These are phyloP conservation scores for Phymatocera aterrima DNA, from an alignment of 2,888 invertebrate species.

Conservation along the genomic window DNA sequence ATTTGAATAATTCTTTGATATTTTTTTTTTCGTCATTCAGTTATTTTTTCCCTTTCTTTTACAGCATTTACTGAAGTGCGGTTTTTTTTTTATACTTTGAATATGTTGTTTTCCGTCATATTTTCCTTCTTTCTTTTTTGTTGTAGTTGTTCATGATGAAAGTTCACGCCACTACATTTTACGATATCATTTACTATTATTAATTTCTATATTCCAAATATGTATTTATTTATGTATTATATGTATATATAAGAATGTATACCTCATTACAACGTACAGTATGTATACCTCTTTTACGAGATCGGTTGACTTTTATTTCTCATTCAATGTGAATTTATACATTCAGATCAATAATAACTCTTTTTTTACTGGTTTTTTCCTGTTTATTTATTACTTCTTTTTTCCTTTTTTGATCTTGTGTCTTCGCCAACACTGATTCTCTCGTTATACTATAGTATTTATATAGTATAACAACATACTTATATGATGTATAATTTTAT, in stretches of 20 bases:
- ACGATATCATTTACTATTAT: conserved; percentile 62
- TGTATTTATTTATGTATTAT: too few relatives aligned
- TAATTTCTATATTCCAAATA: conserved; percentile 68
- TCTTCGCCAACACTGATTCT: conserved; percentile 68
- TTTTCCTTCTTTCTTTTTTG: not conserved
- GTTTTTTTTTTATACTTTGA: conserved; percentile 68
- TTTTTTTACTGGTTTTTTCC: too few relatives aligned
- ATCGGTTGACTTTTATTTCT: conserved; percentile 53
- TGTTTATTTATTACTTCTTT: too few relatives aligned
- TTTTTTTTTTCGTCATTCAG: too few relatives aligned
- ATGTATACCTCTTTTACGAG: conserved; percentile 55
- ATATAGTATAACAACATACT: not conserved
- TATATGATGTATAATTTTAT: not conserved
- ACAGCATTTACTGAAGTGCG: conserved; percentile 68
- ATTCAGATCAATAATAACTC: conserved; percentile 57
- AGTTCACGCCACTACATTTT: conserved; percentile 67
- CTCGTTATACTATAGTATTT: conserved; percentile 43
- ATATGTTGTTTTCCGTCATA: conserved; percentile 51
- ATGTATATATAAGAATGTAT: too few relatives aligned
- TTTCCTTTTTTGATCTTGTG: conserved; percentile 60
- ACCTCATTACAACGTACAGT: too few relatives aligned
- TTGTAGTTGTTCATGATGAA: conserved; percentile 64
- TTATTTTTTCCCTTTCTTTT: conserved; percentile 49
- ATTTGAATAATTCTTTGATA: conserved; percentile 64
- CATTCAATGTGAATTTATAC: conserved; percentile 42